Conservation (phyloP, 1,140 invertebrate genomes). For the Zaprionus tsacasi region DNA sequence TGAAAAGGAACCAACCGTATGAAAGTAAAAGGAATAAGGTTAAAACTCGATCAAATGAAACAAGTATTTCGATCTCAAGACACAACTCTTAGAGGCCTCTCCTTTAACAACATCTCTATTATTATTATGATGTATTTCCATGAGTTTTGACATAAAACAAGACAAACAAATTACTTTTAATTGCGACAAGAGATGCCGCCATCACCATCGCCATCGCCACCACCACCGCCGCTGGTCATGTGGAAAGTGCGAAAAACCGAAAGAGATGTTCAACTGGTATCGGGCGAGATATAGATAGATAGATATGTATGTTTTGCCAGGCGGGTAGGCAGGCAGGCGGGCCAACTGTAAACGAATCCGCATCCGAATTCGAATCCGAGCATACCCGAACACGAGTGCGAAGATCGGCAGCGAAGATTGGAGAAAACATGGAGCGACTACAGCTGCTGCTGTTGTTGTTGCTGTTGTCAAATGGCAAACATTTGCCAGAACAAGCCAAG, state of each 20-base stretch:
- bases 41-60: background rate
- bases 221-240: constrained; percentile 34
- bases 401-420: constrained; percentile 61
- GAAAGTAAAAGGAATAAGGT: background rate
- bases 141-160: constrained; percentile 75
- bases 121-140: constrained; percentile 73
- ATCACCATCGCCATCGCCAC: constrained; percentile 19
- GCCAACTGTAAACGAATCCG: constrained; percentile 19
- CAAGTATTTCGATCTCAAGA: background rate
- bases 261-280: constrained; percentile 62
- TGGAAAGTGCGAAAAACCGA: constrained; percentile 77
- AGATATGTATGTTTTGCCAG: constrained; percentile 71
- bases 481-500: constrained; percentile 63
- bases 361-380: constrained; percentile 25
- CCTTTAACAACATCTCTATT: constrained; percentile 55
- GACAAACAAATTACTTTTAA: constrained; percentile 80
- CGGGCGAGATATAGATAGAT: constrained; percentile 60
- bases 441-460: constrained; percentile 1
- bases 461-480: constrained; percentile 63
- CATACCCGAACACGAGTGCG: constrained; percentile 15
- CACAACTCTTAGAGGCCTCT: constrained; percentile 11
- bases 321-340: background rate
- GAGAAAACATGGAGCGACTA: constrained; percentile 36
- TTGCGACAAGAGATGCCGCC: constrained; percentile 61
- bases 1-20: background rate